These are phyloP conservation scores for Rhinolophus sinicus DNA, from an alignment of 2,113 vertebrate species.

Conservation along the genomic window DNA sequence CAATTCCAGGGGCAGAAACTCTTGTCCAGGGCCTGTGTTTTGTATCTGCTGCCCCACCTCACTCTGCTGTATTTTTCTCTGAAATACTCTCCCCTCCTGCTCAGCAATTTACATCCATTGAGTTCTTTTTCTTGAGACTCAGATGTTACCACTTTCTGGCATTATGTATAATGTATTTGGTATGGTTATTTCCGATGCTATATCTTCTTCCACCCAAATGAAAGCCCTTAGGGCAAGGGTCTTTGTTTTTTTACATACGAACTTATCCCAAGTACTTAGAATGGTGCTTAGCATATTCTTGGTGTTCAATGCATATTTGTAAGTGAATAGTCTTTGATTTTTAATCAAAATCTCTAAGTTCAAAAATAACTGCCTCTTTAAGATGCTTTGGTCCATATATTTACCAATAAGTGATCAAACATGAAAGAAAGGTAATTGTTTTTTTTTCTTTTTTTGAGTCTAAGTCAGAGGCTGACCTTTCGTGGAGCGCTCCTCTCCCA, in stretches of 20 bases:
- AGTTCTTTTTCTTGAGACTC: not conserved
- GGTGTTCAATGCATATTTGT: not conserved
- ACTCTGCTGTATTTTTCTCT: not conserved
- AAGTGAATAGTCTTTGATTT: not conserved
- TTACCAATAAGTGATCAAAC: not conserved
- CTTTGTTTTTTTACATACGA: constrained; percentile 17
- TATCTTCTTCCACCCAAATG: not conserved
- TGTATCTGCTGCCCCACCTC: not conserved
- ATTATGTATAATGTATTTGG: not conserved
- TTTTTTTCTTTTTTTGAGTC: not conserved
- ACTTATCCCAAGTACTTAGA: not conserved
- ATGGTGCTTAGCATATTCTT: not conserved
- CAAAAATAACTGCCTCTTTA: constrained; percentile 3
- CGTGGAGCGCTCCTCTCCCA: not conserved
- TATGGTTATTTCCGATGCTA: not conserved
- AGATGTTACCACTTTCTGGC: not conserved
- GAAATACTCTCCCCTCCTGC: not conserved
- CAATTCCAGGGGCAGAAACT: not conserved
- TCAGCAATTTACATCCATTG: constrained; percentile 27
- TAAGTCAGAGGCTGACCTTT: not conserved
- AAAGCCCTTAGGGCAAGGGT: not conserved
- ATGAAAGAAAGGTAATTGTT: not conserved
- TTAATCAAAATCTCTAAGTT: not conserved
- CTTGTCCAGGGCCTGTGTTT: not conserved
- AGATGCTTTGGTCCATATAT: not conserved